Evolutionary conservation across 1,140 invertebrate species (phyloP).

Genomic region (Aporrectodea caliginosa): DNA sequence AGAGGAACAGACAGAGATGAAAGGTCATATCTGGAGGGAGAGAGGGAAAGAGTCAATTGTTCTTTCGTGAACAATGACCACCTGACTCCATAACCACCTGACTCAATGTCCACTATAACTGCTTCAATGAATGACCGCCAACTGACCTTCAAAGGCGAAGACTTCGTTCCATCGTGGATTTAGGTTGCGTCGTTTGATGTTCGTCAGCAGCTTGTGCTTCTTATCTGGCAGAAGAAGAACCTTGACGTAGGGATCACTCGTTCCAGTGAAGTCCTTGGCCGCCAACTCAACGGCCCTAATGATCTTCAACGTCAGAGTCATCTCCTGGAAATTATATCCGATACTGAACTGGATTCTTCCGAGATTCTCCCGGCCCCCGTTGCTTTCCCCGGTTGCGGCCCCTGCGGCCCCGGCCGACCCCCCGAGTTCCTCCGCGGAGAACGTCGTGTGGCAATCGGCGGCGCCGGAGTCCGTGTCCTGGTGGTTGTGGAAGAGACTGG

Average conservation of each 20-base stretch:
- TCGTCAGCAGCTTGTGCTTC: constrained; percentile 27
- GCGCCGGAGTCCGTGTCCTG: too few species aligned
- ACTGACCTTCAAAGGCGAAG: constrained; percentile 35
- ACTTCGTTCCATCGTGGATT: constrained; percentile 34
- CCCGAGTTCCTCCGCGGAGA: too few species aligned
- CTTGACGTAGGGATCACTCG: constrained; percentile 34
- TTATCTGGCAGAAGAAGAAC: constrained; percentile 33
- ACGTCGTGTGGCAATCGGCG: too few species aligned
- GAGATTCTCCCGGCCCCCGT: constrained; percentile 44
- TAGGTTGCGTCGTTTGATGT: constrained; percentile 31
- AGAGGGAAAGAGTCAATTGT: background rate
- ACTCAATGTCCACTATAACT: background rate
- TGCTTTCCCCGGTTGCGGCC: too few species aligned
- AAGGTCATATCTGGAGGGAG: background rate
- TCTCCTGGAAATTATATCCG: constrained; percentile 86
- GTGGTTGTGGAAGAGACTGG: too few species aligned
- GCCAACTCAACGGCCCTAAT: constrained; percentile 13
- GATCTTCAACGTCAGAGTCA: constrained; percentile 11
- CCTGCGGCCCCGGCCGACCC: too few species aligned
- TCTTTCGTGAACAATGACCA: background rate
- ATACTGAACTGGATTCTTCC: constrained; percentile 80
- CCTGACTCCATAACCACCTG: background rate
- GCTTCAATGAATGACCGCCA: background rate
- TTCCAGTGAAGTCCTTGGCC: constrained; percentile 26
- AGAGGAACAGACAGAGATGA: background rate